Percentiles rank a stretch among this genome's conserved stretches.
Conservation (phyloP, 2,797 vertebrate genomes). For the Syndactyla subalaris region DNA sequence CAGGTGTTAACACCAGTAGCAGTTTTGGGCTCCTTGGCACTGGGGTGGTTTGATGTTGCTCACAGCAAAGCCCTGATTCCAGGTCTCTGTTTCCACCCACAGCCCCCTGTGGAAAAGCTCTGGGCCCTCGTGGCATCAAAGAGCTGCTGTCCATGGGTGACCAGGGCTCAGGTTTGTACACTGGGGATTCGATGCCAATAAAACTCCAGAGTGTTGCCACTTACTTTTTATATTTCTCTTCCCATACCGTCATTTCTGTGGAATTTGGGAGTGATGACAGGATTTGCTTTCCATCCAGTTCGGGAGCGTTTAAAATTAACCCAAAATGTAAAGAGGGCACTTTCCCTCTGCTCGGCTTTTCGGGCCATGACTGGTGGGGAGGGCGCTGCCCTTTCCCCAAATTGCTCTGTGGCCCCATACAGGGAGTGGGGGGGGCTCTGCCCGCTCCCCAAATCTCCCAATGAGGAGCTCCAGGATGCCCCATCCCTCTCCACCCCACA, state of each 20-base stretch:
- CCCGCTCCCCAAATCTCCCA: neutral
- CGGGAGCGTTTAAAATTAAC: neutral
- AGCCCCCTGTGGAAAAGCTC: neutral
- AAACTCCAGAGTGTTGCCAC: fast-evolving
- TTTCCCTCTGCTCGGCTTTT: fast-evolving
- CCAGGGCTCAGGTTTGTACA: too few relatives aligned
- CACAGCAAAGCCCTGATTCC: neutral
- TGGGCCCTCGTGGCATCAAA: fast-evolving
- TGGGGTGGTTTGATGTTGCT: neutral
- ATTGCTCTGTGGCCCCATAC: neutral
- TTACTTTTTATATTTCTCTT: neutral
- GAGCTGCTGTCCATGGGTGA: fast-evolving
- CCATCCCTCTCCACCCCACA: neutral
- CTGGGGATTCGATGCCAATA: fast-evolving
- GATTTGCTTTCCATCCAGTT: neutral
- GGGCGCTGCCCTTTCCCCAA: neutral
- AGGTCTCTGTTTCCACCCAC: fast-evolving
- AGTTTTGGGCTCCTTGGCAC: fast-evolving
- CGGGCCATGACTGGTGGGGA: fast-evolving
- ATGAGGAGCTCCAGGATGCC: neutral
- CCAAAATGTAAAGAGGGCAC: fast-evolving
- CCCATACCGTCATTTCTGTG: neutral
- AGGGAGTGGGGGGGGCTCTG: fast-evolving
- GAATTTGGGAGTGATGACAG: neutral
- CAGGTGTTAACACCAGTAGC: fast-evolving